Evolutionary conservation across 2,113 vertebrate genomes (phyloP).

Genomic region (Climacteris rufus): DNA sequence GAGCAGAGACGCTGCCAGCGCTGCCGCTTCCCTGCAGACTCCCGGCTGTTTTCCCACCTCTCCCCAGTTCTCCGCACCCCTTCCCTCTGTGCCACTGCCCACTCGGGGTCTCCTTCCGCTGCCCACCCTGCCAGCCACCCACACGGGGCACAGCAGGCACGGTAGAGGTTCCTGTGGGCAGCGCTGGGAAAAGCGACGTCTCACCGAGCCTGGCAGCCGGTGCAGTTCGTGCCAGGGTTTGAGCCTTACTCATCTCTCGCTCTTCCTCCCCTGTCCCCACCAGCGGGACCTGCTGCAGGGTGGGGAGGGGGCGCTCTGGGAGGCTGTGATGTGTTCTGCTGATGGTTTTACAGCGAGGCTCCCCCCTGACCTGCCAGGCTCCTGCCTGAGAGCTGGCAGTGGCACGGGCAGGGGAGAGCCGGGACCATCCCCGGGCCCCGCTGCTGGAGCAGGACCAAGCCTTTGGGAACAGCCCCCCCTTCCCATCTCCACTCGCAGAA

Average conservation of each 20-base stretch:
- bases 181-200: fast-evolving
- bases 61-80: fast-evolving
- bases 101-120: background rate
- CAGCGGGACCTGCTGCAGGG: fast-evolving
- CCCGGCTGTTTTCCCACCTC: background rate
- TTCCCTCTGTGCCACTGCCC: background rate
- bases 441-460: background rate
- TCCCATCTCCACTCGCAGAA: constrained; percentile 21
- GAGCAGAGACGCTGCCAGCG: background rate
- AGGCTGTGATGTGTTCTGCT: background rate
- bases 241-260: background rate
- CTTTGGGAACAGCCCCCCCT: background rate
- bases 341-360: background rate
- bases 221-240: fast-evolving
- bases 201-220: fast-evolving
- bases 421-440: fast-evolving
- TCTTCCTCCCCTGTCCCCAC: background rate
- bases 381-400: fast-evolving
- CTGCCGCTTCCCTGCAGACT: background rate
- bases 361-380: background rate
- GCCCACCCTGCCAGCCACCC: background rate
- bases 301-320: background rate
- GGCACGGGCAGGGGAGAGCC: background rate
- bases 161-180: background rate
- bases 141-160: background rate